A percentile compares a stretch with the other conserved stretches of the same genome.
Conservation (phyloP, 2,888 invertebrate species). For the Petrophora chlorosata region DNA sequence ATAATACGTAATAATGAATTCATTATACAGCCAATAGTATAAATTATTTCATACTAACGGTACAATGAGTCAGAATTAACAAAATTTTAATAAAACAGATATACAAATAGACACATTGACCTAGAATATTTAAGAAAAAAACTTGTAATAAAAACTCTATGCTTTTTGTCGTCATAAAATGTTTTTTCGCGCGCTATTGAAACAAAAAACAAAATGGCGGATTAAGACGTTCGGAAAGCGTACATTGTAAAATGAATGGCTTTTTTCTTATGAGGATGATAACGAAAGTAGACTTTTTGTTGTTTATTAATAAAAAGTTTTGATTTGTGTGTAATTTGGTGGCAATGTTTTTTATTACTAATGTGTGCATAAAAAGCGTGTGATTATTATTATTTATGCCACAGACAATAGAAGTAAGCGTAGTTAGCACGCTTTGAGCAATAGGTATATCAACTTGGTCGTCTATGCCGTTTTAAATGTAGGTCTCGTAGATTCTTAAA, state of each 20-base stretch:
- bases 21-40: constrained; percentile 43
- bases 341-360: constrained; percentile 33
- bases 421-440: too few species aligned
- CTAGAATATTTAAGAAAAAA: constrained; percentile 55
- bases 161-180: constrained; percentile 42
- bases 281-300: constrained; percentile 56
- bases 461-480: too few species aligned
- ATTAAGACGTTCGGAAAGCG: constrained; percentile 46
- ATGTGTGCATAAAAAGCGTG: constrained; percentile 7
- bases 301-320: constrained; percentile 37
- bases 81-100: constrained; percentile 54
- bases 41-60: constrained; percentile 40
- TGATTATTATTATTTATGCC: background rate
- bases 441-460: too few species aligned
- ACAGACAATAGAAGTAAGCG: too few species aligned
- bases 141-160: constrained; percentile 41
- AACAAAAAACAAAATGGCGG: constrained; percentile 65
- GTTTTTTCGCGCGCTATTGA: constrained; percentile 58
- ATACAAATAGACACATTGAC: constrained; percentile 67
- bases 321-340: constrained; percentile 40
- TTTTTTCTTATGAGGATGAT: constrained; percentile 49
- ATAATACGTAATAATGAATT: constrained; percentile 40
- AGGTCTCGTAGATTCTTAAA: too few species aligned
- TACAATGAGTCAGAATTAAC: constrained; percentile 41
- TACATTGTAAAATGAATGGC: constrained; percentile 49